A percentile compares a stretch with the other conserved stretches of the same genome.
Evolutionary conservation across 2,113 vertebrate species (phyloP).

Genomic region (Crotalus viridis): DNA sequence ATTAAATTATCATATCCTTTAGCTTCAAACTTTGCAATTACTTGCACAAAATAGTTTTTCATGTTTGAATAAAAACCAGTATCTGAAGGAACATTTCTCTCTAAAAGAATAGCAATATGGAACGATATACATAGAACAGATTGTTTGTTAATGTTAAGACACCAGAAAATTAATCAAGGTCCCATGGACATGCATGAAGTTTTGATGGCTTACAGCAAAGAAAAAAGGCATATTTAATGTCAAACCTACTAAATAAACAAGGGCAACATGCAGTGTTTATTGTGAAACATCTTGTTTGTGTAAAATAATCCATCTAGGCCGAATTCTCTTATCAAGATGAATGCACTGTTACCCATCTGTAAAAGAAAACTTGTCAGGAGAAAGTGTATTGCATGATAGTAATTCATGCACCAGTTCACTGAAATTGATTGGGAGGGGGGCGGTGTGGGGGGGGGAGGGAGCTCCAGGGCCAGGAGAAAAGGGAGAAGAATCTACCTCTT

Average conservation of each 20-base stretch:
- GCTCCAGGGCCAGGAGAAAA: neutral
- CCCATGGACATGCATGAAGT: fast-evolving
- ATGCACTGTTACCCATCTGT: neutral
- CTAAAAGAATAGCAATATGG: neutral
- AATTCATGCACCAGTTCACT: neutral
- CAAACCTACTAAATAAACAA: fast-evolving
- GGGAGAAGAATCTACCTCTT: neutral
- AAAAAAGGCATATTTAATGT: slow-evolving; percentile 10
- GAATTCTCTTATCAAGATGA: neutral
- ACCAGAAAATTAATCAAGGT: neutral
- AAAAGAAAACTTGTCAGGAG: neutral
- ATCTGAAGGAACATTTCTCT: neutral
- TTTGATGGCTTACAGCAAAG: neutral
- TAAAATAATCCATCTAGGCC: neutral
- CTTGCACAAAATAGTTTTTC: neutral
- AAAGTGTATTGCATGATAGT: neutral
- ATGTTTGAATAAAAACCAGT: neutral
- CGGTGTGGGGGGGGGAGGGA: neutral
- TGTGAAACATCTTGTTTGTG: neutral
- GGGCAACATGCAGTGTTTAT: neutral
- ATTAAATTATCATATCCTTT: neutral
- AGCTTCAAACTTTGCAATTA: neutral
- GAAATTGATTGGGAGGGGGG: neutral
- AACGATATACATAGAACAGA: neutral
- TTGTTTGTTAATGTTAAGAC: neutral